phyloP scores from a whole-genome alignment of 2,113 vertebrate genomes.

The Phyllostomus hastatus region DNA sequence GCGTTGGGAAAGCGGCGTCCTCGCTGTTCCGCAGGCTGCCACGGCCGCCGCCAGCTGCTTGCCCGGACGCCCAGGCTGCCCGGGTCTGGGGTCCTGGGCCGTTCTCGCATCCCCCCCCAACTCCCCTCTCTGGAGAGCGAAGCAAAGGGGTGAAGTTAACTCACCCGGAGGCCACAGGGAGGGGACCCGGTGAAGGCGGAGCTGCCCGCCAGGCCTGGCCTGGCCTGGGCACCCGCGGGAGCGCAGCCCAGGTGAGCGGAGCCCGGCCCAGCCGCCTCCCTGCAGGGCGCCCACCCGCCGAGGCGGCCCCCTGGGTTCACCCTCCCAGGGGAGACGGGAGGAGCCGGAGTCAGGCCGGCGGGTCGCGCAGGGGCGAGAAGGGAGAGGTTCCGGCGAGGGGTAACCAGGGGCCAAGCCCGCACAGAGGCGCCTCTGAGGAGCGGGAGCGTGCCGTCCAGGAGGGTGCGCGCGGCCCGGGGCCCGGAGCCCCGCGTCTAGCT shows the following conservation, averaged over 20 bases:
- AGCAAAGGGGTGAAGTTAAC: too few relatives aligned
- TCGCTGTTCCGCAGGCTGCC: not conserved
- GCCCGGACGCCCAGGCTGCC: not conserved
- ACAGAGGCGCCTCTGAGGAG: not conserved
- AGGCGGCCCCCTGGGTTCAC: not conserved
- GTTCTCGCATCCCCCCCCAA: too few relatives aligned
- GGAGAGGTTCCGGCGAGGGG: not conserved
- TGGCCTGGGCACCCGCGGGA: rapidly evolving
- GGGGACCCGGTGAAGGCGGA: not conserved
- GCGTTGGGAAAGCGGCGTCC: not conserved
- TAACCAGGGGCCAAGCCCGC: too few relatives aligned
- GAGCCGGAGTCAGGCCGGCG: not conserved
- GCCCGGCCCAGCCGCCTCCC: too few relatives aligned
- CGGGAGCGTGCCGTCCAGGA: not conserved
- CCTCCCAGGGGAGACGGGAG: not conserved
- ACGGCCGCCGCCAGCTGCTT: not conserved
- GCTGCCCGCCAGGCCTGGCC: rapidly evolving
- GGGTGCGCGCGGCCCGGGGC: not conserved
- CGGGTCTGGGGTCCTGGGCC: not conserved
- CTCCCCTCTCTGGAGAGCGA: not conserved
- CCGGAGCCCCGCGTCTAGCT: not conserved
- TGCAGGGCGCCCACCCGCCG: not conserved
- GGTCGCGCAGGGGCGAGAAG: not conserved
- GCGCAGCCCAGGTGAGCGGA: rapidly evolving
- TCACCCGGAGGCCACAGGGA: not conserved